Evolutionary conservation across 2,888 invertebrate genomes (phyloP), one percentile per base, ranked within the genome.

Genomic region (Melieria crassipennis): DNA sequence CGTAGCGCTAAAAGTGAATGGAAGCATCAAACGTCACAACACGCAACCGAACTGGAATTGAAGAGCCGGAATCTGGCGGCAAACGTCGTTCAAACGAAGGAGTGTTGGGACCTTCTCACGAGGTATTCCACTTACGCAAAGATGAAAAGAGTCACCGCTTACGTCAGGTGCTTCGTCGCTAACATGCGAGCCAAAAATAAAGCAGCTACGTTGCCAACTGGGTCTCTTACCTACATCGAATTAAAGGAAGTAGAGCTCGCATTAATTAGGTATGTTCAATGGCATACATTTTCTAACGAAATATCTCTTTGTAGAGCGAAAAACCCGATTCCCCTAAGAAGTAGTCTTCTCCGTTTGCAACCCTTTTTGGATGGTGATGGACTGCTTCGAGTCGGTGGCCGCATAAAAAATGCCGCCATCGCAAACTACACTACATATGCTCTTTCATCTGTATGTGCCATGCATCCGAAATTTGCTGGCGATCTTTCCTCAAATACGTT

Each of bases 341-440:
- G 62, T 43, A 65, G 65, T 10, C 65, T 66, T 1, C 13, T 16
- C 4, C 58, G 50, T n/a, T 46, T 69, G 6, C 57, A 69, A 46
- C 66, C 65, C 9, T 72, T 69, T 57, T 6, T 73, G 2, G 65
- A 72, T 13, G n/a, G 11, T 7, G 13, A 55, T n/a, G 72, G 63
- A 6, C 16, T 69, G 13, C 10, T 69, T 16, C 58, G 69, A 16
- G 68, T 60, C 30, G 64, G 60, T 11, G 61, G 64, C 7, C 57
- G 57, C 30, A 52, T 68, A 11, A 42, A 60, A 56, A 30, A 61
- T 30, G 55, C 69, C 13, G 13, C 13, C 7, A 45, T 57, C 45
- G 11, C 71, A 10, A 10, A n/a, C n/a, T n/a, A n/a, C n/a, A n/a
- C n/a, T n/a, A n/a, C n/a, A n/a, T n/a, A n/a, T n/a, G n/a, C n/a